Evolutionary conservation across 2,113 vertebrate species (phyloP), one percentile per base, ranked within the genome.

Genomic region (Scytalopus superciliaris): DNA sequence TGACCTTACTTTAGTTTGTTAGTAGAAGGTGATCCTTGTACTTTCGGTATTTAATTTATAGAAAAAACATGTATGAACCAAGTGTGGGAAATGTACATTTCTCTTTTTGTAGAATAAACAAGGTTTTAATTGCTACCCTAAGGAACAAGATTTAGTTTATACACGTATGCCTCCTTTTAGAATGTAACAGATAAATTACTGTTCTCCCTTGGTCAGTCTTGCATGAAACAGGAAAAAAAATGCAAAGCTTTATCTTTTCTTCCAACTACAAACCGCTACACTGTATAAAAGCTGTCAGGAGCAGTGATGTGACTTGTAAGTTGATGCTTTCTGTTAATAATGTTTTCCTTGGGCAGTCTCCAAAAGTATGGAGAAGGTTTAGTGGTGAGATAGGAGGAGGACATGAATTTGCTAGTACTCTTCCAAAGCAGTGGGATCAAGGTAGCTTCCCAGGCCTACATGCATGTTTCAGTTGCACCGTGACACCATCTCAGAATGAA

Each of bases 381-480:
- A 17, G 14, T 12, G 17, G 37, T 33, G 56, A 77, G 39, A 7
- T 18, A 37, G 39, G 5, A 87, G 1, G 15, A 77, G n/a, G 49
- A 80, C 50, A 8, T 60, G 14, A 57, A 10, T 64, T 72, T 75
- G 33, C 30, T 14, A 8, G 23, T 39, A 28, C 30, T 73, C 27
- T 19, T 42, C 14, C n/a, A 30, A 42, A 77, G 49, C 0, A 0
- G 15, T 42, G 44, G 31, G 42, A 59, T 81, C 7, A 16, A 25
- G 44, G 39, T 45, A n/a, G 22, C 44, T 83, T 87, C 42, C 44
- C 13, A 49, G 35, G 6, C 37, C 22, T 8, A 3, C 1, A 0
- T 18, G 1, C 0, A 0, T 40, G 24, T 68, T 49, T 31, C 16
- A 18, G 40, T 83, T 73, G 30, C 12, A 44, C 28, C 4, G 0